Conservation (phyloP, 2,113 vertebrate species). For the Hippocampus guttulatus region DNA sequence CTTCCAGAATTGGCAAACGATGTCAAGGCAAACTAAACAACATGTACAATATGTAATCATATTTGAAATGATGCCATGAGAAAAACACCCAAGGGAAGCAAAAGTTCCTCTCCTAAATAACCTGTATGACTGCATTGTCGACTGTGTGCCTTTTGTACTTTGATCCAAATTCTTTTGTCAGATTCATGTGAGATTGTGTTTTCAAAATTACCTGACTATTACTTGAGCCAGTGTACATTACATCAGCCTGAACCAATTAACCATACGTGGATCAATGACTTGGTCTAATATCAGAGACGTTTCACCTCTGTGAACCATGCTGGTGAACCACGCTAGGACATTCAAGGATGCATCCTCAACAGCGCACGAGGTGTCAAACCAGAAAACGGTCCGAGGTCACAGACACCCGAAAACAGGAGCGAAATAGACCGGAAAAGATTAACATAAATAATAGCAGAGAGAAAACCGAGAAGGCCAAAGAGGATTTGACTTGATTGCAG, state of each 20-base stretch:
- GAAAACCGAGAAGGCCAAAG: conserved; percentile 25
- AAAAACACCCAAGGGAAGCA: background rate
- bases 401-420: conserved; percentile 10
- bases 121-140: background rate
- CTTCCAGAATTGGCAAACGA: conserved; percentile 5
- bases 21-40: conserved; percentile 1
- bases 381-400: conserved; percentile 17
- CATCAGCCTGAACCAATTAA: background rate
- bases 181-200: background rate
- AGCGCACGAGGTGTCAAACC: conserved; percentile 26
- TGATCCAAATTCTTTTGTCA: background rate
- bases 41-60: conserved; percentile 4
- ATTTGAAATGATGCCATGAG: conserved; percentile 14
- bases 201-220: background rate
- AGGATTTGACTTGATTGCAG: conserved; percentile 55
- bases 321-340: conserved; percentile 13
- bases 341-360: conserved; percentile 10
- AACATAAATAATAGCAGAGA: conserved; percentile 35
- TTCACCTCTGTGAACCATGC: conserved; percentile 16
- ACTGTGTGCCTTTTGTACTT: background rate
- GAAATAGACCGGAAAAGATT: conserved; percentile 17
- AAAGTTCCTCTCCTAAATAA: background rate
- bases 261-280: background rate
- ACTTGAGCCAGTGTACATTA: background rate
- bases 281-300: conserved; percentile 7